Evolutionary conservation across 2,797 vertebrate genomes (phyloP).

Genomic region (Pogoniulus pusillus): DNA sequence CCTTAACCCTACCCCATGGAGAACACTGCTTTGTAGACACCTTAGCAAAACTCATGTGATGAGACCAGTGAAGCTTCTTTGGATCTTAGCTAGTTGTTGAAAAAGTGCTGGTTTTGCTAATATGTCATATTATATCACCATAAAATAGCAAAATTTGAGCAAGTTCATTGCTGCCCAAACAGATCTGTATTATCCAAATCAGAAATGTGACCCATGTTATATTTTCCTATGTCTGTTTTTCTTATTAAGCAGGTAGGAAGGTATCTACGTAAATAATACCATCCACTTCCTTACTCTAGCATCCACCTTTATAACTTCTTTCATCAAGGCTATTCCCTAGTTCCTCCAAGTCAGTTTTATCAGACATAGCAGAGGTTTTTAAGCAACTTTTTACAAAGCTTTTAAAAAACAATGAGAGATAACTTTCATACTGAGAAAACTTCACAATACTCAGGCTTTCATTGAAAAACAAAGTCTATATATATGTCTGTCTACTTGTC

Average conservation of each 20-base stretch:
- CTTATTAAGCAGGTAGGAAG: neutral
- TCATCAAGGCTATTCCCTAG: neutral
- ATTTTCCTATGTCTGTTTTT: neutral
- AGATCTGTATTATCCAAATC: neutral
- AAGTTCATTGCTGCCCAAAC: neutral
- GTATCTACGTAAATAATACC: neutral
- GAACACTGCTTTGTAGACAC: neutral
- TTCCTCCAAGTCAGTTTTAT: neutral
- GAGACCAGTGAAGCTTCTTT: neutral
- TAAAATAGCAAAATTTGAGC: neutral
- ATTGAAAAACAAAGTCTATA: neutral
- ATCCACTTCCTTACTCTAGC: neutral
- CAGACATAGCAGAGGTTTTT: neutral
- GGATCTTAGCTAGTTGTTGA: neutral
- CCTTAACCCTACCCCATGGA: neutral
- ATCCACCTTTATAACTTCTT: neutral
- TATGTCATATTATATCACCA: neutral
- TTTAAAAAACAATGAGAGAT: neutral
- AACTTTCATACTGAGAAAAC: neutral
- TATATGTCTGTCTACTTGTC: neutral
- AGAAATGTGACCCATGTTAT: neutral
- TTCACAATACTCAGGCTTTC: neutral
- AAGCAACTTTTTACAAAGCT: neutral
- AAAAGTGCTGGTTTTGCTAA: neutral
- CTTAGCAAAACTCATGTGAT: conserved; percentile 6